Base-by-base conservation (phyloP, 2,797 vertebrate species). In the Coluber constrictor region DNA sequence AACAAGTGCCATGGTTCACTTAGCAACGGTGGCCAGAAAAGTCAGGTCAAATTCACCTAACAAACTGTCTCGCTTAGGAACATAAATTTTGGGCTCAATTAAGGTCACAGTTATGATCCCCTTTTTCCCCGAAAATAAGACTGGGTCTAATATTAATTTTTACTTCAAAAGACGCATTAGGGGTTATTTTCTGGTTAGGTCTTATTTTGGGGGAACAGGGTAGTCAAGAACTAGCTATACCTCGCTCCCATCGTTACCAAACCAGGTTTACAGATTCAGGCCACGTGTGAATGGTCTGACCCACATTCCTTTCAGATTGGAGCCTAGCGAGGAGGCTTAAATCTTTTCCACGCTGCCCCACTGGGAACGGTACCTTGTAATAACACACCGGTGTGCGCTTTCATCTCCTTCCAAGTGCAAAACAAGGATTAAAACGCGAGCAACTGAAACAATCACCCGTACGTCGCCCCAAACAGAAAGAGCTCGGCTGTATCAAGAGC, bases 221-320 rank as follows among this genome's bases (percentile, higher is more conserved):
- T 55, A 59, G 18, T 59, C 59, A 25, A 66, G 29, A 29, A n/a
- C 63, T 66, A 66, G 16, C 15, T 56, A 55, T 3, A 57, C 25
- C 5, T 5, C 11, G 2, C 93, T 94, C 88, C 86, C 88, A 43
- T 23, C 70, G 29, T 89, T 51, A 51, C 32, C 13, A 29, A 74
- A 37, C 32, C 56, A 18, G 7, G 16, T 90, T 95, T 93, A 93
- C 89, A 93, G 54, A 95, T 94, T 93, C 47, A 55, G 63, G 25
- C 90, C 88, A 47, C 2, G 5, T 37, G 88, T 70, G 89, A 55
- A 89, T 47, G 37, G 89, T 60, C 89, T 11, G 47, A 93, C 51
- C 94, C 91, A 93, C 1, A 12, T 27, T 74, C 83, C 93, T 95
- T 93, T 61, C 51, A 91, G 86, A 93, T 93, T 91, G 90, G 94